Percentiles rank a stretch among this genome's conserved stretches.
phyloP scores from a whole-genome alignment of 2,888 invertebrate genomes.

The Endomychus coccineus region DNA sequence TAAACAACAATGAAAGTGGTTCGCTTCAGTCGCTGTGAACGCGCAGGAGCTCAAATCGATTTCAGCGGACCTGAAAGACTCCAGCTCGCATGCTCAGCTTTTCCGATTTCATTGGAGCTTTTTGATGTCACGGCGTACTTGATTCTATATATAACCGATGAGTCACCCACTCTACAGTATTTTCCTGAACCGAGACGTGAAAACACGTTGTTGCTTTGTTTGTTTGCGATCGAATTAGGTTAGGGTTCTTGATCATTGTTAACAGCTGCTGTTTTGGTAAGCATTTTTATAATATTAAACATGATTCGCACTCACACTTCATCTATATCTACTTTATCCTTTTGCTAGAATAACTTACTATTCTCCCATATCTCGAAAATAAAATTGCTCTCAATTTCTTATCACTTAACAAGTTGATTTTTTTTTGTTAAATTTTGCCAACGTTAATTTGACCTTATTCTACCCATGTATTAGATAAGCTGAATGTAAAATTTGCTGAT shows the following conservation, averaged over 20 bases:
- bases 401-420: too few relatives aligned
- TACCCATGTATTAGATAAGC: too few relatives aligned
- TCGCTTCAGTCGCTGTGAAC: slow-evolving; percentile 15
- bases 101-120: slow-evolving; percentile 31
- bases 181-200: slow-evolving; percentile 29
- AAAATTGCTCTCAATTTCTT: too few relatives aligned
- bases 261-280: too few relatives aligned
- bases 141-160: slow-evolving; percentile 42
- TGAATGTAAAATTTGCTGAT: too few relatives aligned
- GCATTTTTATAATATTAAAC: too few relatives aligned
- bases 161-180: slow-evolving; percentile 41
- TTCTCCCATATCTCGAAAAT: too few relatives aligned
- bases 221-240: slow-evolving; percentile 11
- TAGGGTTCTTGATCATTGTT: slow-evolving; percentile 10
- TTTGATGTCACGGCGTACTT: slow-evolving; percentile 35
- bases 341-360: too few relatives aligned
- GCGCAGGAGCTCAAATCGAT: slow-evolving; percentile 31
- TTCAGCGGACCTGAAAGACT: slow-evolving; percentile 27
- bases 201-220: slow-evolving; percentile 10
- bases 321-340: too few relatives aligned
- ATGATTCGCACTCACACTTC: too few relatives aligned
- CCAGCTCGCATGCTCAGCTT: slow-evolving; percentile 33
- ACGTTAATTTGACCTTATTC: too few relatives aligned
- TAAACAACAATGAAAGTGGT: slow-evolving; percentile 27
- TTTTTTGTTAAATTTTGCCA: too few relatives aligned